Percentiles rank a stretch among this genome's conserved stretches.
Evolutionary conservation across 2,113 vertebrate species (phyloP).

Genomic region (Stegastes partitus): DNA sequence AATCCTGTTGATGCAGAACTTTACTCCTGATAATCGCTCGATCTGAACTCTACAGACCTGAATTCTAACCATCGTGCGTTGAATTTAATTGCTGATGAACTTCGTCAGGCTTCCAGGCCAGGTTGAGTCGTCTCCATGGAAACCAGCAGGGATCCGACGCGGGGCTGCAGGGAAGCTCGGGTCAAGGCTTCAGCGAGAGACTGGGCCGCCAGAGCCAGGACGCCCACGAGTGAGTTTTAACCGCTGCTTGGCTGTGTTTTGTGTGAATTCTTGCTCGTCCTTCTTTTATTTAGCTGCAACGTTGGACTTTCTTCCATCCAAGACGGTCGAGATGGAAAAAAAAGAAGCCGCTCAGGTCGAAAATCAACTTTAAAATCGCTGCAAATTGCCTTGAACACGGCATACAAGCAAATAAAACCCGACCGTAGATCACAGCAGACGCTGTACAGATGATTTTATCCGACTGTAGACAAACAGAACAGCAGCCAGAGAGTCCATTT

Average conservation of each 20-base stretch:
- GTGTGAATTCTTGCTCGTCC: background rate
- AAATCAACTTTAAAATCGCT: background rate
- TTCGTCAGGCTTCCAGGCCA: constrained; percentile 91
- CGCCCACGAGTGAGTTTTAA: constrained; percentile 91
- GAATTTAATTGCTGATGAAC: constrained; percentile 9
- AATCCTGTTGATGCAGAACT: too few species aligned
- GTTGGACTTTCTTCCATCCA: background rate
- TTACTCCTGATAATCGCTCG: too few species aligned
- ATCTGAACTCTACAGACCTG: too few species aligned
- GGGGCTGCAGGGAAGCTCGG: constrained; percentile 82
- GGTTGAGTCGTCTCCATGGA: constrained; percentile 90
- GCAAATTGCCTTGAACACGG: background rate
- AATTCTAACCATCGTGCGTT: background rate
- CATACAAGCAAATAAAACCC: background rate
- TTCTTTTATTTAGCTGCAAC: background rate
- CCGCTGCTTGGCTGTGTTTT: background rate
- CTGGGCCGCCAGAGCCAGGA: constrained; percentile 90
- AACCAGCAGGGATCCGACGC: constrained; percentile 87
- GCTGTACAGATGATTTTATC: background rate
- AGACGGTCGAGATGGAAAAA: too few species aligned
- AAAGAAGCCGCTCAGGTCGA: background rate
- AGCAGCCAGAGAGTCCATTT: too few species aligned
- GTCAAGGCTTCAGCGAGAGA: constrained; percentile 86
- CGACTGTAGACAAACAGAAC: background rate
- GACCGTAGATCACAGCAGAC: background rate